Percentiles rank a stretch among this genome's conserved stretches.
phyloP scores from a whole-genome alignment of 2,888 invertebrate genomes.

The Brassicogethes aeneus region DNA sequence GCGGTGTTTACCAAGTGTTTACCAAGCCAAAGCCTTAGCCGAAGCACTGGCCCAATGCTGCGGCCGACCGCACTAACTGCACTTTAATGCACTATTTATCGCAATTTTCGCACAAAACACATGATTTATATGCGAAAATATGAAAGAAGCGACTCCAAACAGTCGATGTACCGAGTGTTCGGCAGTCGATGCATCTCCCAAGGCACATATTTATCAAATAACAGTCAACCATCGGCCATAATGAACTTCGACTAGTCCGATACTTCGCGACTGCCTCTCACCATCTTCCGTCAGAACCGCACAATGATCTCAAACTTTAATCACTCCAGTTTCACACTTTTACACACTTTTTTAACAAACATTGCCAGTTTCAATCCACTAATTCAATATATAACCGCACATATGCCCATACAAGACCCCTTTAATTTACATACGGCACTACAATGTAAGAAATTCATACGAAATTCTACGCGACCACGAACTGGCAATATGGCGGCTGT shows the following conservation, averaged over 20 bases:
- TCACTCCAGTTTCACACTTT: constrained; percentile 54
- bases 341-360: constrained; percentile 40
- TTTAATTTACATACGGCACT: constrained; percentile 41
- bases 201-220: constrained; percentile 65
- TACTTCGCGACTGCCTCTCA: constrained; percentile 53
- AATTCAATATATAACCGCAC: constrained; percentile 32
- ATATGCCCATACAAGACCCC: constrained; percentile 37
- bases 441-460: constrained; percentile 63
- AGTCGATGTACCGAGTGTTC: constrained; percentile 60
- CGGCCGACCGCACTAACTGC: constrained; percentile 38
- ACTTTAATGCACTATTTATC: constrained; percentile 40
- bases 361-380: constrained; percentile 35
- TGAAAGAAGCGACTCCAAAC: constrained; percentile 42
- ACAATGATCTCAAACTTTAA: constrained; percentile 62
- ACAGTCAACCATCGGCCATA: constrained; percentile 72
- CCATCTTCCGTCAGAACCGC: constrained; percentile 66
- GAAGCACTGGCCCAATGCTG: constrained; percentile 43
- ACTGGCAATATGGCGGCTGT: constrained; percentile 92
- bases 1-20: constrained; percentile 47
- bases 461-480: constrained; percentile 68
- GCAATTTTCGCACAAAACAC: constrained; percentile 38
- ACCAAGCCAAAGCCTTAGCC: constrained; percentile 59
- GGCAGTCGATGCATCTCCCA: constrained; percentile 63
- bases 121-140: constrained; percentile 40
- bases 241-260: constrained; percentile 63